Evolutionary conservation across 2,888 invertebrate genomes (phyloP).

Genomic region (Blera fallax): DNA sequence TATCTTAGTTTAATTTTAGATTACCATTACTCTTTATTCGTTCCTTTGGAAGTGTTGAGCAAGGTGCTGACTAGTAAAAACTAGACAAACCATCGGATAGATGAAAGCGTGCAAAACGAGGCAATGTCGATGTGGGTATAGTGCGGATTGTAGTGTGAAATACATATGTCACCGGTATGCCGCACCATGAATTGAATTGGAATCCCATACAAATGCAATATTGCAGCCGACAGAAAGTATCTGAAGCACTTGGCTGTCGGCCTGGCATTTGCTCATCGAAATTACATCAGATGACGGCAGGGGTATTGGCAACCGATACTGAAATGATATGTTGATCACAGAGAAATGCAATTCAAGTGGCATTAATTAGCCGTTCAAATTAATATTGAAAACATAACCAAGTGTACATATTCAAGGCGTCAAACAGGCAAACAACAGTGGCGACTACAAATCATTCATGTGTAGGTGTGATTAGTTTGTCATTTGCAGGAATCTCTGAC

Average conservation of each 20-base stretch:
- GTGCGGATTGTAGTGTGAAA: neutral
- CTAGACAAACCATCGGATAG: slow-evolving; percentile 16
- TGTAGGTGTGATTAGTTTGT: slow-evolving; percentile 45
- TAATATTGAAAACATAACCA: slow-evolving; percentile 4
- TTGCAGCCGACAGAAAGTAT: slow-evolving; percentile 7
- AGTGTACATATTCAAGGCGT: slow-evolving; percentile 1
- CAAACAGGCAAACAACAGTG: slow-evolving; percentile 6
- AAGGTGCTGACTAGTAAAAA: slow-evolving; percentile 32
- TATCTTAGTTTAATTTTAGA: slow-evolving; percentile 15
- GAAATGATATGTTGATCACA: slow-evolving; percentile 36
- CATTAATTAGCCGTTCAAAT: slow-evolving; percentile 39
- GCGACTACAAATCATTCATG: slow-evolving; percentile 23
- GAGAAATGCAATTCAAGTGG: slow-evolving; percentile 8
- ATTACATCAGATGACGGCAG: slow-evolving; percentile 53
- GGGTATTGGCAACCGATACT: slow-evolving; percentile 33
- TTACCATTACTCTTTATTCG: slow-evolving; percentile 24
- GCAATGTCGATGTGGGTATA: neutral
- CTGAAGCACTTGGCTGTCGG: slow-evolving; percentile 28
- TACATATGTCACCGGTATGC: slow-evolving; percentile 19
- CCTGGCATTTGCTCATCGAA: slow-evolving; percentile 39
- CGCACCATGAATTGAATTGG: slow-evolving; percentile 10
- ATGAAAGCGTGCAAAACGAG: slow-evolving; percentile 33
- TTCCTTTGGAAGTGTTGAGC: slow-evolving; percentile 38
- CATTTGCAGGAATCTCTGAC: slow-evolving; percentile 12
- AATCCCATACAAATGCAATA: slow-evolving; percentile 9